phyloP scores from a whole-genome alignment of 2,888 invertebrate genomes.

The Drosophila pseudotakahashii region DNA sequence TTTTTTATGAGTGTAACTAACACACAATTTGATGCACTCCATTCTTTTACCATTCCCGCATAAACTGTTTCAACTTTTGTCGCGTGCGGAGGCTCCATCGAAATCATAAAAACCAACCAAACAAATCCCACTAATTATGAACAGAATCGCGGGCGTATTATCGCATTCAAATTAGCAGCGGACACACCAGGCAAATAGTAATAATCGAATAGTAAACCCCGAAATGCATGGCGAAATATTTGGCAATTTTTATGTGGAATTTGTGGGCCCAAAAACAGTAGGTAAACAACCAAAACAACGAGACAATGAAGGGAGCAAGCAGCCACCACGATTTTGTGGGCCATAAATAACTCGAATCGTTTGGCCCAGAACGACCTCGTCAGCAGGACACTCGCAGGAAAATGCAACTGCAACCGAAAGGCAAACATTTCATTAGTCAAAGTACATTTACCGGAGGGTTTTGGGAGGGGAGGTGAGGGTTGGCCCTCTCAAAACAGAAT shows the following conservation, averaged over 20 bases:
- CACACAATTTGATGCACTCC: constrained; percentile 23
- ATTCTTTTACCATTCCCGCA: constrained; percentile 33
- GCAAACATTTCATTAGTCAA: constrained; percentile 71
- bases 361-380: constrained; percentile 82
- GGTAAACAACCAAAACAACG: constrained; percentile 22
- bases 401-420: constrained; percentile 35
- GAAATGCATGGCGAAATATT: constrained; percentile 29
- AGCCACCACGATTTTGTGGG: constrained; percentile 60
- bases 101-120: constrained; percentile 55
- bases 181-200: constrained; percentile 37
- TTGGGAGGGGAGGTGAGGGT: constrained; percentile 4
- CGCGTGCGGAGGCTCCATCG: constrained; percentile 57
- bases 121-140: constrained; percentile 75
- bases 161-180: constrained; percentile 69
- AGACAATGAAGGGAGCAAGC: constrained; percentile 23
- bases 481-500: constrained; percentile 51
- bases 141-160: constrained; percentile 72
- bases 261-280: constrained; percentile 37
- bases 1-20: too few species aligned
- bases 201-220: constrained; percentile 13
- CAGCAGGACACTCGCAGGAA: constrained; percentile 36
- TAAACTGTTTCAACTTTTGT: constrained; percentile 48
- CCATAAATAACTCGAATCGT: constrained; percentile 80
- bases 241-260: constrained; percentile 45
- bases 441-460: constrained; percentile 48